These are phyloP conservation scores for Anoplopoma fimbria DNA, from an alignment of 2,113 vertebrate species.

Conservation along the genomic window DNA sequence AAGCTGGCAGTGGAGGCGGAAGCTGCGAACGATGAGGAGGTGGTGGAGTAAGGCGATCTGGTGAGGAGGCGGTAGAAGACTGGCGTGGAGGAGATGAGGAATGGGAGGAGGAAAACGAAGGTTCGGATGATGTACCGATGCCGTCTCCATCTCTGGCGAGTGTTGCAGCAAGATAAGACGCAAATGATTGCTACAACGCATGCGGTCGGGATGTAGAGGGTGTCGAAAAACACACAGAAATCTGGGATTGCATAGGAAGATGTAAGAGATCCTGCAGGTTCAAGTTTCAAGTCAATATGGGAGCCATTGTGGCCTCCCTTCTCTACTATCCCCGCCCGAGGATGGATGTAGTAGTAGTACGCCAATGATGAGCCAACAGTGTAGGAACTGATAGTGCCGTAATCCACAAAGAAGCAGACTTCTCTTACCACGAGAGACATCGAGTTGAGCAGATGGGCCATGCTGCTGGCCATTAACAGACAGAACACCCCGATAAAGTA, in stretches of 20 bases:
- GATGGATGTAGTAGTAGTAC: conserved; percentile 86
- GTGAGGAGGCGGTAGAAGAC: conserved; percentile 83
- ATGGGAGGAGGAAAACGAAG: conserved; percentile 84
- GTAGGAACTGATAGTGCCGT: conserved; percentile 86
- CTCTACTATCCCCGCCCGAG: conserved; percentile 70
- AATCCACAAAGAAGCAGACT: conserved; percentile 87
- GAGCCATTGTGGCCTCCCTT: conserved; percentile 43
- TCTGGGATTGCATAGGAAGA: conserved; percentile 39
- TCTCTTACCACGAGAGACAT: conserved; percentile 85
- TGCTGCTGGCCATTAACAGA: conserved; percentile 84
- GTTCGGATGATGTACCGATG: conserved; percentile 85
- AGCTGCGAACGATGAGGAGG: conserved; percentile 53
- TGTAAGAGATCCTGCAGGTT: neutral
- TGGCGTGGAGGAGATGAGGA: conserved; percentile 81
- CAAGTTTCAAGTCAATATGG: neutral
- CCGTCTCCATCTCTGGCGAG: conserved; percentile 80
- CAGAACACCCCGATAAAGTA: conserved; percentile 85
- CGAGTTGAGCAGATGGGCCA: conserved; percentile 87
- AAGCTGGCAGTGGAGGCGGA: conserved; percentile 68
- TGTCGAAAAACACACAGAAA: conserved; percentile 75
- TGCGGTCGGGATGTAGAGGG: conserved; percentile 81
- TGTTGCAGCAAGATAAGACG: conserved; percentile 84
- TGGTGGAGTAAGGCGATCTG: conserved; percentile 48
- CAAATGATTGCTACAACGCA: conserved; percentile 83
- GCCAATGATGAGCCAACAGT: conserved; percentile 85